A percentile compares a stretch with the other conserved stretches of the same genome.
Evolutionary conservation across 2,888 invertebrate genomes (phyloP).

Genomic region (Xylota sylvarum): DNA sequence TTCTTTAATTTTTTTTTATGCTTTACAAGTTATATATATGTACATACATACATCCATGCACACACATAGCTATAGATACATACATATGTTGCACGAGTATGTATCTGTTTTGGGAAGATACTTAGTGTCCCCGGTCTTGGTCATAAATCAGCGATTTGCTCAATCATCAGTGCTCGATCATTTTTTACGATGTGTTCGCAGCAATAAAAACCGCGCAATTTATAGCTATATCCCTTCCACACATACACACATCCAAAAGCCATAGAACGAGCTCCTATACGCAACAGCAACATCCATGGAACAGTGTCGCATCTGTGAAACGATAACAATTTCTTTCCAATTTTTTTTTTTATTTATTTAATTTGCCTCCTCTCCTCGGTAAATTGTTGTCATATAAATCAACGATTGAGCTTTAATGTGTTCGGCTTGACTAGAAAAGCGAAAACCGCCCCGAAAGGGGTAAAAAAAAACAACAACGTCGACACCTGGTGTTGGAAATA

Average conservation of each 20-base stretch:
- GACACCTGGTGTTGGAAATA: slow-evolving; percentile 53
- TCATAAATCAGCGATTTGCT: slow-evolving; percentile 76
- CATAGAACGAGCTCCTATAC: not conserved
- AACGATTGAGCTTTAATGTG: slow-evolving; percentile 68
- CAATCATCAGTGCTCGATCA: slow-evolving; percentile 77
- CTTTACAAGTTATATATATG: slow-evolving; percentile 24
- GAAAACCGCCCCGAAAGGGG: slow-evolving; percentile 20
- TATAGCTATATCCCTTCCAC: slow-evolving; percentile 44
- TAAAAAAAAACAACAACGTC: slow-evolving; percentile 39
- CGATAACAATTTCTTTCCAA: slow-evolving; percentile 75
- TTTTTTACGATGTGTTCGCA: slow-evolving; percentile 76
- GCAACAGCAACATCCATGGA: slow-evolving; percentile 42
- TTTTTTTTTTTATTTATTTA: slow-evolving; percentile 72
- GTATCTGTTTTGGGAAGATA: slow-evolving; percentile 11
- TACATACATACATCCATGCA: too few species aligned
- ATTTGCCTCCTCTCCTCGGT: slow-evolving; percentile 31
- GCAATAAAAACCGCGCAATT: slow-evolving; percentile 71
- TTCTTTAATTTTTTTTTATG: slow-evolving; percentile 7
- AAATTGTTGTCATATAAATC: slow-evolving; percentile 67
- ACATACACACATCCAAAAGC: not conserved
- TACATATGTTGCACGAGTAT: too few species aligned
- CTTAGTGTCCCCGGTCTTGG: slow-evolving; percentile 57
- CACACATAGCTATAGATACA: too few species aligned
- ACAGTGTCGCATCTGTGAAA: slow-evolving; percentile 61
- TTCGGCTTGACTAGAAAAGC: slow-evolving; percentile 24